Evolutionary conservation across 2,797 vertebrate species (phyloP).

Genomic region (Halcyon chelicuti): DNA sequence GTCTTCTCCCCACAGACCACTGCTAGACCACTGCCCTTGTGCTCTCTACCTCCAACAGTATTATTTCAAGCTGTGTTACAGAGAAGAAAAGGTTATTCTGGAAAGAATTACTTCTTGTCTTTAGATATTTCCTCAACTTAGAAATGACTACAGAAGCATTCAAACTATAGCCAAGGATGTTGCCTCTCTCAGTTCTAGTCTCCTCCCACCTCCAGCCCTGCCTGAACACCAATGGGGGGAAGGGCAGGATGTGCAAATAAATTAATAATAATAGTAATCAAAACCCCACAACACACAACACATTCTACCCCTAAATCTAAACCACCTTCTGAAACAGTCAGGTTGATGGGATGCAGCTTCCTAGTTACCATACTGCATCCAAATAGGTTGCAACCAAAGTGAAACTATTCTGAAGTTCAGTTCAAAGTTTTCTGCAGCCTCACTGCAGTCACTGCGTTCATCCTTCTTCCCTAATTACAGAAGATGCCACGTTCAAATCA

Average conservation of each 20-base stretch:
- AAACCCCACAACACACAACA: neutral
- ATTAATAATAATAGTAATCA: neutral
- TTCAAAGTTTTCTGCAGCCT: neutral
- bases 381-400: fast-evolving
- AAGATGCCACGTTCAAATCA: neutral
- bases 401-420: neutral
- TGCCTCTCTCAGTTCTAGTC: neutral
- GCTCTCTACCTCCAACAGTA: neutral
- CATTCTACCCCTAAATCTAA: neutral
- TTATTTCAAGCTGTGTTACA: neutral
- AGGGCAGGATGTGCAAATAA: too few species aligned
- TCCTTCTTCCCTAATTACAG: neutral
- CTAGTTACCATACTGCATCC: neutral
- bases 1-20: neutral
- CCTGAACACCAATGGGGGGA: neutral
- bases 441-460: fast-evolving
- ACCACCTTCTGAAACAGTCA: neutral
- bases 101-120: neutral
- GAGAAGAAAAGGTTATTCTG: neutral
- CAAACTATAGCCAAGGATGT: neutral
- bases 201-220: too few species aligned
- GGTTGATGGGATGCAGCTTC: neutral
- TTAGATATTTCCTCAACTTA: neutral
- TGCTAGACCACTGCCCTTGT: neutral
- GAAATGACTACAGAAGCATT: fast-evolving